Evolutionary conservation across 2,888 invertebrate species (phyloP), one percentile per base, ranked within the genome.

Genomic region (Acronicta psi): DNA sequence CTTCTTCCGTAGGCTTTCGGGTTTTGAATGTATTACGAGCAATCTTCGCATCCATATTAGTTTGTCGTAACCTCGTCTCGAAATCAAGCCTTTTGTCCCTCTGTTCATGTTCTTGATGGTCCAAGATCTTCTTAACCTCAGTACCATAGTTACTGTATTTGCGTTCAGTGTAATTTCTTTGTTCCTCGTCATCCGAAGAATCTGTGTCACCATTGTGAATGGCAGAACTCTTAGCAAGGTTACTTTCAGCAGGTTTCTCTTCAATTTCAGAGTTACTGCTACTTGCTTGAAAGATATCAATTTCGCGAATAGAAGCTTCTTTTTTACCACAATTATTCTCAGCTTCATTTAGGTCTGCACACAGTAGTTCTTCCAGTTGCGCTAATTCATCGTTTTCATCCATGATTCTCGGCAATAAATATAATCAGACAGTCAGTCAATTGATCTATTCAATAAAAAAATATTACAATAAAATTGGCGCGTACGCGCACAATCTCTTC

Each of bases 131-230:
- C 84, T 97, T 97, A 16, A 97, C 94, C 57, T 95, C 94, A 53
- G 94, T 93, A 0, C 98, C 98, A 81, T 95, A 97, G 59, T 96
- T 95, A 77, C 95, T 96, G 81, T 97, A 97, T 72, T 96, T 96
- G 70, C 95, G 94, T 80, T 96, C 95, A n/a, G 97, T 95, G 79
- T 95, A 96, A 88, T 97, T 96, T 78, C 96, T 95, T 65, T 95
- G 95, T 72, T 96, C 97, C 86, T 98, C 98, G 66, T 98, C 97
- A 75, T 98, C 98, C 0, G 97, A 97, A 0, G 97, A 97, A 84
- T 98, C 97, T 0, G 95, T 95, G 69, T 96, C 95, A 7, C 95
- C 96, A 69, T 86, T 91, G 69, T 96, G 95, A 47, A 96, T 80
- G 43, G 88, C 83, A 37, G 94, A 93, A 46, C 72, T 69, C 36